phyloP scores from a whole-genome alignment of 2,888 invertebrate genomes.

The Tolmerus cingulatus region DNA sequence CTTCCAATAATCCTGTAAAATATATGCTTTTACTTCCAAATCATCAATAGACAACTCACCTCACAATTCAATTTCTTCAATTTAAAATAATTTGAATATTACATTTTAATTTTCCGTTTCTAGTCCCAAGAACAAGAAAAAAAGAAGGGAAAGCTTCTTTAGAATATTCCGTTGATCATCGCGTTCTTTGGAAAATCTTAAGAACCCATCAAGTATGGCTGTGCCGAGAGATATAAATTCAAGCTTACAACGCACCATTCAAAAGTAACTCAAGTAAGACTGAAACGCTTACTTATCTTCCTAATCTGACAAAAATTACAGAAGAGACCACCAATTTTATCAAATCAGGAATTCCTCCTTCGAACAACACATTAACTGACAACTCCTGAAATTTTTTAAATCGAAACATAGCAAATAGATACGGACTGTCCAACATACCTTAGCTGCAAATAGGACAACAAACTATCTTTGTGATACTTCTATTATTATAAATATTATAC shows the following conservation, averaged over 20 bases:
- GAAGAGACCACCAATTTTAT: background rate
- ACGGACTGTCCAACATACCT: background rate
- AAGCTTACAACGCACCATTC: background rate
- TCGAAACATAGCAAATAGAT: background rate
- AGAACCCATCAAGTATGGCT: background rate
- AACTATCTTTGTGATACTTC: conserved; percentile 49
- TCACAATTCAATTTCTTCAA: background rate
- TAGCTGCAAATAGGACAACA: background rate
- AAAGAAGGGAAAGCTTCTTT: background rate
- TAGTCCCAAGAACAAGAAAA: background rate
- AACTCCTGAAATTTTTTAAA: background rate
- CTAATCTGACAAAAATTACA: background rate
- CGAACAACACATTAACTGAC: background rate
- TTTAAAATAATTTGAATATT: background rate
- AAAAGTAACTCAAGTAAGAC: background rate
- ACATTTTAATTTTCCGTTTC: background rate
- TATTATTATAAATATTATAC: conserved; percentile 24
- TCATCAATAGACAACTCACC: background rate
- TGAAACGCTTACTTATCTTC: background rate
- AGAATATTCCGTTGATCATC: background rate
- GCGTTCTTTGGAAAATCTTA: background rate
- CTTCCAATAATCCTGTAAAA: background rate
- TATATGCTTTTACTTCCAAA: background rate
- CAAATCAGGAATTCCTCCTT: background rate
- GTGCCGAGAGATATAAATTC: background rate